These are phyloP conservation scores for Serranus cabrilla DNA, from an alignment of 2,797 vertebrate species.

Conservation along the genomic window DNA sequence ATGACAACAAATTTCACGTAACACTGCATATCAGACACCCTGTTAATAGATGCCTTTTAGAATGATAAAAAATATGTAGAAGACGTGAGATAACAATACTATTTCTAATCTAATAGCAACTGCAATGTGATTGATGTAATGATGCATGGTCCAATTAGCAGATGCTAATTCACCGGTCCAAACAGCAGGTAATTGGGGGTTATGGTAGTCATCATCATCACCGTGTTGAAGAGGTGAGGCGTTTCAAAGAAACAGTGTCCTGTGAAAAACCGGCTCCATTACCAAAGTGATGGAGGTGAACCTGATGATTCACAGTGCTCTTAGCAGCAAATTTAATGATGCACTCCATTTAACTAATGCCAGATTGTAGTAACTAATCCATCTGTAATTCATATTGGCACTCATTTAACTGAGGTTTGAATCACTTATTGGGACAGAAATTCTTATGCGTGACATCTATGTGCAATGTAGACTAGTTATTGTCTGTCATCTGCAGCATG, in stretches of 20 bases:
- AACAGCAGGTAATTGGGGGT: slow-evolving; percentile 10
- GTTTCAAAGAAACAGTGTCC: slow-evolving; percentile 25
- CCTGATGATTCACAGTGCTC: slow-evolving; percentile 45
- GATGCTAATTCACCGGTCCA: slow-evolving; percentile 13
- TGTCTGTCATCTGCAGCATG: no score
- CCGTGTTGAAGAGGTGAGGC: slow-evolving; percentile 11
- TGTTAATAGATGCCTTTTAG: background rate
- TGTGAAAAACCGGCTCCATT: slow-evolving; percentile 33
- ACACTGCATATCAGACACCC: background rate
- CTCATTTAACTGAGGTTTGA: slow-evolving; percentile 19
- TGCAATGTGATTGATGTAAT: slow-evolving; percentile 5
- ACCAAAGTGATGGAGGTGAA: slow-evolving; percentile 26
- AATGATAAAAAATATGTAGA: background rate
- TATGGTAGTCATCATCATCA: slow-evolving; percentile 3
- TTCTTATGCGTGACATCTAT: no score
- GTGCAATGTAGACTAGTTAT: no score
- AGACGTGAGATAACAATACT: background rate
- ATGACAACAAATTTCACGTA: slow-evolving; percentile 9
- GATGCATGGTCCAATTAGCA: slow-evolving; percentile 10
- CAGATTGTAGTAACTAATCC: slow-evolving; percentile 26
- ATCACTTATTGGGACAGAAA: background rate
- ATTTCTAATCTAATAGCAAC: background rate
- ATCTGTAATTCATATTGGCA: slow-evolving; percentile 18
- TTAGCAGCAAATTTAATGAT: slow-evolving; percentile 51
- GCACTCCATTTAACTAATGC: slow-evolving; percentile 46